Base-by-base conservation (phyloP, 1,140 invertebrate genomes). In the Bombus sibiricus region DNA sequence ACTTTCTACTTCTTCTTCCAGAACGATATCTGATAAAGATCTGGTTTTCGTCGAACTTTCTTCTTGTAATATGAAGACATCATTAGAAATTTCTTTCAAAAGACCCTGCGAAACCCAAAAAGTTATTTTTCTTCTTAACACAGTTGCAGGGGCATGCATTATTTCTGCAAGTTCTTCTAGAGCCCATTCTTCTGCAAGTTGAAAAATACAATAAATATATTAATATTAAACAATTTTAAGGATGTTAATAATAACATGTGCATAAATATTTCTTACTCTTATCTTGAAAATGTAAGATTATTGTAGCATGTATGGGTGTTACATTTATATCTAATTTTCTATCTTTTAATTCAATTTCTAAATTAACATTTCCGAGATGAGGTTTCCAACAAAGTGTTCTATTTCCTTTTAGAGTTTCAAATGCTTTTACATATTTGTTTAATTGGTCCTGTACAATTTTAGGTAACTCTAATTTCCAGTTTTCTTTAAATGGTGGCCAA, bases 401-500 rank as follows among this genome's bases (percentile, higher is more conserved):
- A 90, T 99, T 99, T 62, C 98, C 98, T 95, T 99, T 99, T 37
- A 99, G 96, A 5, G 97, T 97, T 94, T 99, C 98, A 96, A 98
- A 99, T 5, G 97, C 97, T 93, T 98, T 98, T 0, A 98, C 99
- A 91, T 98, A 99, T 83, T 96, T 96, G 71, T 98, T 97, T 80
- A 99, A 96, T 91, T 98, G 97, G 85, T 97, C 96, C 92, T 98
- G 97, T 57, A 99, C 97, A 90, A 97, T 95, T 41, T 96, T 95
- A 9, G 98, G 98, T 59, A 99, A 93, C 91, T 98, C 97, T 13
- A 99, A 95, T 89, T 97, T 98, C 95, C 95, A 95, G 95, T 99
- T 98, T 93, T 99, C 98, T 93, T 99, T 98, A 86, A 99, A 98
- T 34, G 98, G 96, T 2, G 99, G 99, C 99, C 99, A 99, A 96